These are phyloP conservation scores for Pammene fasciana DNA, from an alignment of 2,888 invertebrate species.

Conservation along the genomic window DNA sequence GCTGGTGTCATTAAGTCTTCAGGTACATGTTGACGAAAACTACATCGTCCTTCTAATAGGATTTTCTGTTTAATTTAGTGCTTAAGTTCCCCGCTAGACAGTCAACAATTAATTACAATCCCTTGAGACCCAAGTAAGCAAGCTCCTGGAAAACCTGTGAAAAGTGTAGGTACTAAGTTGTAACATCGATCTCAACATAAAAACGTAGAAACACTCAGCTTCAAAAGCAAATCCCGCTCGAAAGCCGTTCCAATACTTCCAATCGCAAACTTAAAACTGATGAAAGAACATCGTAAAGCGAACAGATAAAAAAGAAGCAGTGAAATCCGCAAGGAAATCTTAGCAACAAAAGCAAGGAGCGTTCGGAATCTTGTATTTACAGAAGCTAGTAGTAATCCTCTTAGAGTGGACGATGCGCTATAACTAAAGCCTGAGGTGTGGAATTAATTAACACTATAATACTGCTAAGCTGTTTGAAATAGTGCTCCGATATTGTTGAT, in stretches of 20 bases:
- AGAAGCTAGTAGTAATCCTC: conserved; percentile 61
- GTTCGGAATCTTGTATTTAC: conserved; percentile 52
- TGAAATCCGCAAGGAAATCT: conserved; percentile 62
- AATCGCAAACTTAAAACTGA: conserved; percentile 42
- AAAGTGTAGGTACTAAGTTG: conserved; percentile 12
- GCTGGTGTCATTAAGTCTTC: too few relatives aligned
- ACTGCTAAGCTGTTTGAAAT: neutral
- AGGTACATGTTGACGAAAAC: neutral
- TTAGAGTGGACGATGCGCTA: conserved; percentile 55
- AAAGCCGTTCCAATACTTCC: conserved; percentile 36
- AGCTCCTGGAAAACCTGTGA: neutral
- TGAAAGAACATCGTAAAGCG: conserved; percentile 42
- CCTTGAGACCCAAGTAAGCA: neutral
- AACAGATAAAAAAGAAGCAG: conserved; percentile 48
- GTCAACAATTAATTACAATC: neutral
- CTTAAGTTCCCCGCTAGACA: neutral
- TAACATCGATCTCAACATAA: conserved; percentile 22
- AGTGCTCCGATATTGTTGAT: neutral
- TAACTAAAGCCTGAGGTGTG: conserved; percentile 50
- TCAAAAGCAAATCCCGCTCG: conserved; percentile 26
- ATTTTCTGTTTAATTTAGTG: neutral
- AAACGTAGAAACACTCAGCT: conserved; percentile 17
- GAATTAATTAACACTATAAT: conserved; percentile 49
- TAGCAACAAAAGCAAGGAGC: conserved; percentile 59
- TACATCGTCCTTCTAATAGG: neutral